Evolutionary conservation across 2,113 vertebrate genomes (phyloP), one percentile per base, ranked within the genome.

Genomic region (Megaptera novaeangliae): DNA sequence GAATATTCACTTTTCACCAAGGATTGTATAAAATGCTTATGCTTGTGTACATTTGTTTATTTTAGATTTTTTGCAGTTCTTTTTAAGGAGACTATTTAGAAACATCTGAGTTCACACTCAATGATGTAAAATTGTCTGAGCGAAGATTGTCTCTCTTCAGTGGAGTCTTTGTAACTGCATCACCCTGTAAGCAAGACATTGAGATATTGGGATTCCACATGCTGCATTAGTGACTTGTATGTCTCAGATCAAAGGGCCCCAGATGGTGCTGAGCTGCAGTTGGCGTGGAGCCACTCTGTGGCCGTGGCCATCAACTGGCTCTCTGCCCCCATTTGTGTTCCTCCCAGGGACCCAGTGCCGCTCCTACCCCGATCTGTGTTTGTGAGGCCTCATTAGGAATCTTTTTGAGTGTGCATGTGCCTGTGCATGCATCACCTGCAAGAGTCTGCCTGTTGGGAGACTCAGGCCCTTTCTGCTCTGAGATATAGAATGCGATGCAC

Each of bases 181-280:
- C 87, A 82, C 93, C 55, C 69, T 95, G 69, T 89, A 8, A 44
- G 27, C 13, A 0, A 20, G 80, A 85, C 57, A 1, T 0, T 20
- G 75, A 64, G 34, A 3, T 21, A 25, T 0, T 21, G 64, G 34
- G 29, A 18, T 49, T 75, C 39, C 61, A n/a, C 74, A 34, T 49
- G 74, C 95, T 92, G 91, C 75, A 52, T 97, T 64, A 92, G 97
- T 92, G 91, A 66, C 96, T 92, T 86, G n/a, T 66, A 11, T 57
- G 66, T 57, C 90, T 88, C 52, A 21, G 39, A 41, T 82, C 87
- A n/a, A 74, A 41, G 31, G 29, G n/a, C 52, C 49, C 20, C 1
- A 49, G 61, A 57, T 71, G 17, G 1, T 0, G 9, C 85, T 61
- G 46, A n/a, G 49, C 68, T 92, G 96, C 66, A 72, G 57, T 80